Base-by-base conservation (phyloP, 2,113 vertebrate species). In the Zeus faber region DNA sequence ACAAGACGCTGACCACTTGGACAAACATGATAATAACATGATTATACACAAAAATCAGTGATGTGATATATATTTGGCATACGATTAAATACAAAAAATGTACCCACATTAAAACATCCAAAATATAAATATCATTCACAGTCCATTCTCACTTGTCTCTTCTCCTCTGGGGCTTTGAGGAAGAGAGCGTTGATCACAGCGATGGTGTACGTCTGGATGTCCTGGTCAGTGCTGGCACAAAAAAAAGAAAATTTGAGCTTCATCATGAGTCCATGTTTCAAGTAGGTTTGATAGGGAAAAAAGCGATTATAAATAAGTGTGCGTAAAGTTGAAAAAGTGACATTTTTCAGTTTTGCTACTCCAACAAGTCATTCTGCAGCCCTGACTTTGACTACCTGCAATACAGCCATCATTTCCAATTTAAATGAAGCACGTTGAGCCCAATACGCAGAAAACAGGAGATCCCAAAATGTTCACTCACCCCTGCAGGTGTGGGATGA, bases 101-200 rank as follows among this genome's bases (percentile, higher is more conserved):
- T 17, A n/a, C n/a, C n/a, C n/a, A n/a, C n/a, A n/a, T n/a, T n/a
- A n/a, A n/a, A n/a, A n/a, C n/a, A n/a, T n/a, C n/a, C n/a, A 9
- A 29, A 29, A 33, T 33, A 33, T 4, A 33, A 5, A 33, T 33
- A 8, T 10, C 31, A 33, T 33, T 3, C 31, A 5, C 6, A 33
- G 9, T 11, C 14, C 10, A 11, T 18, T 35, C 90, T 83, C 57
- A 98, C 97, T 95, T 99, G 97, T 88, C 96, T 92, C 85, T 91
- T 95, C 71, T 98, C 95, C 78, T 98, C 97, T 0, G 97, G 97
- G 20, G 96, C 95, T 86, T 99, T 99, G 54, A 99, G 93, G 76
- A 99, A 99, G 62, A 99, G 91, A 4, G 97, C 97, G 27, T 99
- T 99, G 84, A 99, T 99, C 67, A 99, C 95, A 0, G 97, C 97